Base-by-base conservation (phyloP, 2,888 invertebrate genomes). In the Ischnura elegans region DNA sequence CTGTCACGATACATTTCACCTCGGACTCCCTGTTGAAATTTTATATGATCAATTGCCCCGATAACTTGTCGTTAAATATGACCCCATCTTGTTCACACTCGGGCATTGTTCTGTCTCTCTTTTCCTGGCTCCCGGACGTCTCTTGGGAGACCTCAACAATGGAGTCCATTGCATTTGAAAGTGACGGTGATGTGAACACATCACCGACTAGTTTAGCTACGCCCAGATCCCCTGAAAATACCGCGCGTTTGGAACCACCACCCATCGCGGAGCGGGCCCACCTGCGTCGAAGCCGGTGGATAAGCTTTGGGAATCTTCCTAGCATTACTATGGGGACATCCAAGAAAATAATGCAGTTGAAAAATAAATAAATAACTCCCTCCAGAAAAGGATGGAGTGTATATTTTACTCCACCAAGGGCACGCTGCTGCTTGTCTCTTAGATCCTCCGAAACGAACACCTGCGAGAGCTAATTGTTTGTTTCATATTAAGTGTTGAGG, bases 181-280 rank as follows among this genome's bases (percentile, higher is more conserved):
- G 29, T 36, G 76, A 2, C n/a, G 76, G 13, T 36, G 86, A 43
- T 6, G 86, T n/a, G 86, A n/a, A 46, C 87, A 47, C 87, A 87
- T 87, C 76, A 76, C 51, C 87, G 87, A 21, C 87, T 87, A 87
- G 46, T 87, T 87, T 87, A 87, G 87, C 51, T 51, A 87, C 87
- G 87, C 87, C 87, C 87, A 43, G 29, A 87, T 47, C 87, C 47
- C 87, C 29, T 36, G 87, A 6, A 36, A 87, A 4, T 87, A 29
- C 51, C 87, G 87, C 87, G 6, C 46, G 51, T 8, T 2, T 46
- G 87, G 46, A 45, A 87, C 46, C 51, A 25, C 51, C 51, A n/a
- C 29, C 29, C 47, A 10, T 21, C 45, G 13, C 87, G 25, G 43
- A 0, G 29, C 51, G 19, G 87, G 87, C n/a, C 47, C 47, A 87